Conservation (phyloP, 2,113 vertebrate genomes). For the Drymodes brunneopygia region DNA sequence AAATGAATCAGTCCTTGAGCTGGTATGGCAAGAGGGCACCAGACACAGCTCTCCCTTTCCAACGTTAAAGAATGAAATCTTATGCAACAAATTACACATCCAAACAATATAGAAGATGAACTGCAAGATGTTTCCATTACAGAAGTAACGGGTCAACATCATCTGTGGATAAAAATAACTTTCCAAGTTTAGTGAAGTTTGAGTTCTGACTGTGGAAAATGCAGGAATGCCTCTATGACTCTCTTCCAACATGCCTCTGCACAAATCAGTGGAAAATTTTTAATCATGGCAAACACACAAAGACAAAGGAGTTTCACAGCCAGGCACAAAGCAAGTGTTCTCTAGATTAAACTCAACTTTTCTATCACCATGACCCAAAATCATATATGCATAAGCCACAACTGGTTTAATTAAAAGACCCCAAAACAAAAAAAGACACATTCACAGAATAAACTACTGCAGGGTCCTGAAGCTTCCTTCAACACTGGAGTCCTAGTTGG, state of each 20-base stretch:
- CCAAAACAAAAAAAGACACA: background rate
- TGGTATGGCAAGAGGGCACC: background rate
- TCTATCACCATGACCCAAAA: background rate
- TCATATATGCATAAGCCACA: background rate
- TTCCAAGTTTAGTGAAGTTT: slow-evolving; percentile 6
- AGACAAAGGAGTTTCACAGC: background rate
- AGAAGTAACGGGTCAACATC: background rate
- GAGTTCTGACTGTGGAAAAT: slow-evolving; percentile 20
- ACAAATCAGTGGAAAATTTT: slow-evolving; percentile 33
- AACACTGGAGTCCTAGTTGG: background rate
- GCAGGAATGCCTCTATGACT: background rate
- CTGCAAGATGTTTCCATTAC: slow-evolving; percentile 21
- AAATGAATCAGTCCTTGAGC: background rate
- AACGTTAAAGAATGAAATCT: background rate
- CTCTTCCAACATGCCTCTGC: background rate
- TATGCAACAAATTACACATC: background rate
- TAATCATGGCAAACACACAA: background rate
- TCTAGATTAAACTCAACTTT: background rate
- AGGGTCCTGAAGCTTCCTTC: background rate
- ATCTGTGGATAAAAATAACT: background rate
- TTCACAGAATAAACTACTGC: background rate
- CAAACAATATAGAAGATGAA: background rate
- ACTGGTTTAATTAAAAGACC: background rate
- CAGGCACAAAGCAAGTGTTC: background rate
- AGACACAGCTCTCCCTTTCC: background rate